phyloP scores from a whole-genome alignment of 2,797 vertebrate genomes.

The Percopsis omiscomaycus region DNA sequence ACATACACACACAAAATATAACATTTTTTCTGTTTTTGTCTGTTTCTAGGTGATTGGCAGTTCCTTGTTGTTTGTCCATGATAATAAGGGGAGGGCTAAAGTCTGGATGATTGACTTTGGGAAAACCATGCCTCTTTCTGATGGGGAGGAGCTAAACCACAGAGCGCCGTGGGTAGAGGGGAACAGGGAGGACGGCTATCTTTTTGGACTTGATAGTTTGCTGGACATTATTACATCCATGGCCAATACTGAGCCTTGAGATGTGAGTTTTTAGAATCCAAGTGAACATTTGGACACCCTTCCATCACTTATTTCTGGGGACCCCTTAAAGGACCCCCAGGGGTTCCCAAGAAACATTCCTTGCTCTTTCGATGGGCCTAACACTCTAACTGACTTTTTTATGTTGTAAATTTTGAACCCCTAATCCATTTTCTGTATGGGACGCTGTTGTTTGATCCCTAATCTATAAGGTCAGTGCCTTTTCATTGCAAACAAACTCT shows the following conservation, averaged over 20 bases:
- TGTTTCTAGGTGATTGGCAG: conserved; percentile 92
- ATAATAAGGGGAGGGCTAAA: conserved; percentile 90
- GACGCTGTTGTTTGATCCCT: no score
- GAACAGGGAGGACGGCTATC: conserved; percentile 96
- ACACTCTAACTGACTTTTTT: neutral
- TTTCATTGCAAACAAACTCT: no score
- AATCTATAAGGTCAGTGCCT: no score
- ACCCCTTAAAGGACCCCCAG: conserved; percentile 36
- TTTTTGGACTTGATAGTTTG: conserved; percentile 91
- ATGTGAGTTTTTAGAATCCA: conserved; percentile 18
- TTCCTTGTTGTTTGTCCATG: conserved; percentile 96
- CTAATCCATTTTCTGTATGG: neutral
- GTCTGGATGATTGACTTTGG: conserved; percentile 99
- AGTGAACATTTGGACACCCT: conserved; percentile 39
- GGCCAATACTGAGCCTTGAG: conserved; percentile 69
- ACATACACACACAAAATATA: conserved; percentile 8
- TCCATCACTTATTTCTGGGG: conserved; percentile 32
- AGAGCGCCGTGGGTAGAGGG: conserved; percentile 88
- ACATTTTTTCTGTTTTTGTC: conserved; percentile 12
- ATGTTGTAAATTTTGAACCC: neutral
- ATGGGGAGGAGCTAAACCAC: conserved; percentile 88
- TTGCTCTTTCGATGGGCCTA: neutral
- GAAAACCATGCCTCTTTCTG: conserved; percentile 92
- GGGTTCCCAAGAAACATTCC: conserved; percentile 13
- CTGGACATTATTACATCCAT: conserved; percentile 87